These are phyloP conservation scores for Thunnus thynnus DNA, from an alignment of 2,113 vertebrate species.

Conservation along the genomic window DNA sequence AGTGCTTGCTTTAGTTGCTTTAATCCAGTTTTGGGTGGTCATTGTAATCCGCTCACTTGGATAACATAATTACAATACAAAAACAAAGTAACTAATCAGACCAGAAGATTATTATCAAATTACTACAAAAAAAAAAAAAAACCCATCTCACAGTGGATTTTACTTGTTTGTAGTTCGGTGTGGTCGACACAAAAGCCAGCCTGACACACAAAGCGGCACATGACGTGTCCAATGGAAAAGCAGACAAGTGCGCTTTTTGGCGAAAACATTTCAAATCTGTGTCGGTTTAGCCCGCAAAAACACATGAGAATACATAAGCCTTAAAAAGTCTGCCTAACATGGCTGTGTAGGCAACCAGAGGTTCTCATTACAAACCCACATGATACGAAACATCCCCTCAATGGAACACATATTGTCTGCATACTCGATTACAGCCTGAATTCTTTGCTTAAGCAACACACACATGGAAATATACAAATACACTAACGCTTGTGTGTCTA, in stretches of 20 bases:
- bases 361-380: conserved; percentile 77
- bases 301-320: conserved; percentile 51
- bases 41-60: conserved; percentile 67
- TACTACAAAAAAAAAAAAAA: conserved; percentile 17
- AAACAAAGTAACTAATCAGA: conserved; percentile 67
- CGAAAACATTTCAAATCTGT: conserved; percentile 55
- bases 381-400: conserved; percentile 76
- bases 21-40: conserved; percentile 60
- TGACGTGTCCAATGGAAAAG: conserved; percentile 50
- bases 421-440: conserved; percentile 73
- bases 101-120: conserved; percentile 64
- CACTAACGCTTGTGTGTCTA: conserved; percentile 19
- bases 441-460: conserved; percentile 55
- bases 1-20: conserved; percentile 54
- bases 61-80: conserved; percentile 58
- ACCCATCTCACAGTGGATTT: background rate
- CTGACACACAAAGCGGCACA: conserved; percentile 32
- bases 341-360: conserved; percentile 53
- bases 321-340: conserved; percentile 51
- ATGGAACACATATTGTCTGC: conserved; percentile 69
- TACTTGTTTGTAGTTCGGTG: conserved; percentile 14
- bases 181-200: background rate
- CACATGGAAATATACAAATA: conserved; percentile 21
- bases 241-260: conserved; percentile 60
- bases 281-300: conserved; percentile 58